Evolutionary conservation across 2,113 vertebrate genomes (phyloP), one percentile per base, ranked within the genome.

Genomic region (Corydoras sp.): DNA sequence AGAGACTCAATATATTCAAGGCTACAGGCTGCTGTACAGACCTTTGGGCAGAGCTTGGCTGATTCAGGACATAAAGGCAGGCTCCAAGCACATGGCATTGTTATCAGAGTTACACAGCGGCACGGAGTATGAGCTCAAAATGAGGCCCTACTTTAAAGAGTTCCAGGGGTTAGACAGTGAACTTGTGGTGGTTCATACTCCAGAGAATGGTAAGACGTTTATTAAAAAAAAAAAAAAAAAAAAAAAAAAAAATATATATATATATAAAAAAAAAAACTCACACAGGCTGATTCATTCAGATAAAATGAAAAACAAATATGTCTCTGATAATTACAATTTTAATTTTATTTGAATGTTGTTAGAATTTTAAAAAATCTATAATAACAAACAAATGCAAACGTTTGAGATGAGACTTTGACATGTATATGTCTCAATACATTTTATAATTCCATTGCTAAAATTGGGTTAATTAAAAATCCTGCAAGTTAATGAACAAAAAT

Each of bases 1-100:
- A 64, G 93, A 86, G 12, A 84, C 91, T 0, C 89, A 88, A 43
- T 92, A 92, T 49, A 67, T 98, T 29, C 91, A 94, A 81, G 96
- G 94, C 54, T 98, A 93, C 85, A 89, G 89, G n/a, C 83, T 98
- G 76, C 91, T 94, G 81, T 95, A 92, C 86, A 92, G 93, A 24
- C 88, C 58, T 2, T 83, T 77, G 0, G 85, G 88, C 60, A 88
- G 88, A 30, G 50, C 90, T 63, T 99, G 96, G 96, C 86, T 90
- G 69, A 85, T 88, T 0, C 88, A 85, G 83, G 91, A 87, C 0
- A 84, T 91, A 50, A 87, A 85, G 78, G 90, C 85, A 0, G 88
- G 86, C 0, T 83, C 85, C 1, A 89, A 94, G 32, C 86, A 87
- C 11, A 92, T 76, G 9, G 74, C 83, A 3, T 75, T 93, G 74